Evolutionary conservation across 2,797 vertebrate genomes (phyloP).

Genomic region (Okamejei kenojei): DNA sequence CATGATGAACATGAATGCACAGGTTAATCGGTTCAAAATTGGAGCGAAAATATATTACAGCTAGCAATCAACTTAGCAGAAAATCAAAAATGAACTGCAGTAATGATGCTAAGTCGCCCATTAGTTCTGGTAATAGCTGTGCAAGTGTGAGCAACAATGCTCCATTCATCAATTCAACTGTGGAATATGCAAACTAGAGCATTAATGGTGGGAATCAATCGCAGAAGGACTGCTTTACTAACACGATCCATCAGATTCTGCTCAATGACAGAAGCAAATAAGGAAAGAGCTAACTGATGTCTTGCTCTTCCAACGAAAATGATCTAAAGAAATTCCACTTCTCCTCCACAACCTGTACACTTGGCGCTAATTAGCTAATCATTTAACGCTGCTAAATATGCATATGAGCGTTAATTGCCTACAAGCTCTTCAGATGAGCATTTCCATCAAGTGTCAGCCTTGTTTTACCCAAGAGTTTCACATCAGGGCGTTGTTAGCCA

Average conservation of each 20-base stretch:
- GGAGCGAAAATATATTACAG: background rate
- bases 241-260: background rate
- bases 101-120: background rate
- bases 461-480: background rate
- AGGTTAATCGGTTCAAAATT: background rate
- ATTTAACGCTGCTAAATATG: slow-evolving; percentile 14
- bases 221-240: background rate
- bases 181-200: background rate
- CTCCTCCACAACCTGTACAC: background rate
- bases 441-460: background rate
- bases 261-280: background rate
- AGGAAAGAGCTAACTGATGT: background rate
- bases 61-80: background rate
- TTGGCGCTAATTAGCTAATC: background rate
- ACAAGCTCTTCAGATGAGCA: no score
- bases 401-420: background rate
- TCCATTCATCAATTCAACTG: slow-evolving; percentile 14
- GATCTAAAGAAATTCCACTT: background rate
- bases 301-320: background rate
- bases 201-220: background rate
- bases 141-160: background rate
- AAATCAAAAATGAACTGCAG: slow-evolving; percentile 18
- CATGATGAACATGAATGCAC: background rate
- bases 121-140: background rate
- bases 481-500: background rate